Conservation (phyloP, 2,797 vertebrate species). For the Notamacropus eugenii region DNA sequence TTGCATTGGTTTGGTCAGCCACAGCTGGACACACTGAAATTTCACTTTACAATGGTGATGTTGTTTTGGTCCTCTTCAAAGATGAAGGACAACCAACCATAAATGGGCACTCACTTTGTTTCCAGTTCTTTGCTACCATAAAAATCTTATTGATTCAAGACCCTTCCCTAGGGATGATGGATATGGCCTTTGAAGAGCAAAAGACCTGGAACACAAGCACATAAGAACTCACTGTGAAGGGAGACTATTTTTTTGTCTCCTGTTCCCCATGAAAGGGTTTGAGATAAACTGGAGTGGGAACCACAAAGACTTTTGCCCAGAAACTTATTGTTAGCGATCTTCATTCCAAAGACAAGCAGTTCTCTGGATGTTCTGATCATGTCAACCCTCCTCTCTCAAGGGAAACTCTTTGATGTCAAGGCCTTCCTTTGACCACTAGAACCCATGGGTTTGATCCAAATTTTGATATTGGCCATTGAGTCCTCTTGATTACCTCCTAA, state of each 20-base stretch:
- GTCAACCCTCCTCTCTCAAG: background rate
- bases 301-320: background rate
- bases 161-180: background rate
- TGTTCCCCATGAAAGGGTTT: background rate
- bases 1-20: too few species aligned
- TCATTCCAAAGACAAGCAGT: background rate
- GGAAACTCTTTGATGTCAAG: background rate
- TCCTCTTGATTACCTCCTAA: background rate
- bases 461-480: background rate
- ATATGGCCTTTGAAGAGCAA: background rate
- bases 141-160: background rate
- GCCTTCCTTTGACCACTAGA: background rate
- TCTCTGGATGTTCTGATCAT: background rate
- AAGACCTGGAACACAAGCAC: background rate
- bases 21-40: too few species aligned
- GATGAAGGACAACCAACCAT: too few species aligned
- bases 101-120: background rate
- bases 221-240: constrained; percentile 22
- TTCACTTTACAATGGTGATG: too few species aligned
- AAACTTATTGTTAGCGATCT: background rate
- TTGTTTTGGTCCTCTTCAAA: too few species aligned
- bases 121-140: background rate
- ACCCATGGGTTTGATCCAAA: background rate
- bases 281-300: background rate
- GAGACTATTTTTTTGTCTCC: background rate